A percentile compares a stretch with the other conserved stretches of the same genome.
Evolutionary conservation across 2,888 invertebrate genomes (phyloP).

Genomic region (Nomada goodeniana): DNA sequence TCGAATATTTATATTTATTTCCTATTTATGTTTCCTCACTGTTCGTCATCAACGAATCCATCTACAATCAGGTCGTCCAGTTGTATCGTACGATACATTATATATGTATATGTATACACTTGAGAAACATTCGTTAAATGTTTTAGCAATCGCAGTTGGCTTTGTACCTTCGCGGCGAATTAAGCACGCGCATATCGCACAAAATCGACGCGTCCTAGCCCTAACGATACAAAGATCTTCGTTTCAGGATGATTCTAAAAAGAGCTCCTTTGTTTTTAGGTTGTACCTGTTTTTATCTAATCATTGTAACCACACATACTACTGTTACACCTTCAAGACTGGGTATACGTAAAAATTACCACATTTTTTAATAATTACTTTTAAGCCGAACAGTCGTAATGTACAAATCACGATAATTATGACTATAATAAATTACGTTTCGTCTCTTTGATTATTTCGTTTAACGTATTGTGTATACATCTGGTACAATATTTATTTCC

Average conservation of each 20-base stretch:
- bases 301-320: conserved; percentile 32
- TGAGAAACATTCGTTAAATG: conserved; percentile 47
- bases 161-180: conserved; percentile 36
- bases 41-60: conserved; percentile 69
- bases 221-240: conserved; percentile 14
- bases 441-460: conserved; percentile 46
- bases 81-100: conserved; percentile 26
- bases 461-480: neutral
- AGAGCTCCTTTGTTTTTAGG: conserved; percentile 34
- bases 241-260: conserved; percentile 9
- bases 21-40: conserved; percentile 51
- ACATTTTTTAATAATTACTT: conserved; percentile 64
- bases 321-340: conserved; percentile 58
- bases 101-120: conserved; percentile 55
- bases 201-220: conserved; percentile 52
- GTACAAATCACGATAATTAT: conserved; percentile 70
- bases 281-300: conserved; percentile 38
- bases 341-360: conserved; percentile 50
- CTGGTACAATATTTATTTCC: neutral
- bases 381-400: conserved; percentile 60
- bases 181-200: conserved; percentile 61
- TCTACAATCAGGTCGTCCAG: conserved; percentile 37
- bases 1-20: conserved; percentile 62
- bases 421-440: conserved; percentile 67
- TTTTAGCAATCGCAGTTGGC: conserved; percentile 35